These are phyloP conservation scores for Agrotis clavis DNA, from an alignment of 2,888 invertebrate species.

Conservation along the genomic window DNA sequence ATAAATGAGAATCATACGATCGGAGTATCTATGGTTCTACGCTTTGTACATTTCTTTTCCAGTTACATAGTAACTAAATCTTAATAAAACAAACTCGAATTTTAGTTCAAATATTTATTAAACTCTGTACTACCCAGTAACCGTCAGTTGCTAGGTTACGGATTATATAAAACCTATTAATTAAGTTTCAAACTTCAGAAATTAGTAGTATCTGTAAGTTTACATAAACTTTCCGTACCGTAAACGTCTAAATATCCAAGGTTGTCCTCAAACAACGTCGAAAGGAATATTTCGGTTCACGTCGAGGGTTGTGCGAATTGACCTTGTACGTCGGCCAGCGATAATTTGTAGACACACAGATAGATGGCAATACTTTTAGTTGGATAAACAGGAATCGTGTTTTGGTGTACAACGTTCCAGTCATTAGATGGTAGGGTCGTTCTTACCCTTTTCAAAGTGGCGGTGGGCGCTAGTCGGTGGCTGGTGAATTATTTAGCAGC, in stretches of 20 bases:
- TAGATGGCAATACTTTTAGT: conserved; percentile 58
- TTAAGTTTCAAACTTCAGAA: conserved; percentile 41
- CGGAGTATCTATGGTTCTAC: not conserved
- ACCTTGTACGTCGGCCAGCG: conserved; percentile 42
- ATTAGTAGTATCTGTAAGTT: conserved; percentile 33
- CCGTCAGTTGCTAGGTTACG: conserved; percentile 30
- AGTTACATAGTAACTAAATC: too few relatives aligned
- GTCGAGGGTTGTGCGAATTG: conserved; percentile 35
- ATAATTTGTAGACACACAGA: conserved; percentile 60
- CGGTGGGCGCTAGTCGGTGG: conserved; percentile 76
- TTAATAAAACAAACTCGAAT: too few relatives aligned
- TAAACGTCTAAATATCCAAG: conserved; percentile 49
- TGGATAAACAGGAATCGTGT: conserved; percentile 65
- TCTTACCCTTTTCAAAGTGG: conserved; percentile 82
- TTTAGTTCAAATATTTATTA: not conserved
- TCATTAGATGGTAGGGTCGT: conserved; percentile 74
- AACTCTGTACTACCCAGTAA: not conserved
- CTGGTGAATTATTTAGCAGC: conserved; percentile 84
- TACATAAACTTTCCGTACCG: conserved; percentile 34
- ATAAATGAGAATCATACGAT: conserved; percentile 7
- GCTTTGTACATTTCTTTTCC: not conserved
- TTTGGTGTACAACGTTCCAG: conserved; percentile 70
- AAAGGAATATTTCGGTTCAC: conserved; percentile 42
- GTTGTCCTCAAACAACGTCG: conserved; percentile 37
- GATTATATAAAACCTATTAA: conserved; percentile 40